Evolutionary conservation across 1,140 invertebrate species (phyloP).

Genomic region (Chlorops oryzae): DNA sequence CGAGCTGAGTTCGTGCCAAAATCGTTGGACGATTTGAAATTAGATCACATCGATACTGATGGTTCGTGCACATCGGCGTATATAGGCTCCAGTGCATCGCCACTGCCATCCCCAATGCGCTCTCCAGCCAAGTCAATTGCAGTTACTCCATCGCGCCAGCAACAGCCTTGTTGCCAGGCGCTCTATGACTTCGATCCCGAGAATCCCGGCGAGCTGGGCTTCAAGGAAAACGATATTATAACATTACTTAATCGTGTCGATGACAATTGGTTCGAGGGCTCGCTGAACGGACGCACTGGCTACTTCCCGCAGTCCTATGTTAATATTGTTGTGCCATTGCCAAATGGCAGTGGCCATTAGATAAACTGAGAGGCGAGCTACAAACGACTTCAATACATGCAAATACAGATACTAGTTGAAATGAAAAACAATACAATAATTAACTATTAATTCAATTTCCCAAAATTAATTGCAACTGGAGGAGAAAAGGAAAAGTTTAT

Average conservation of each 20-base stretch:
- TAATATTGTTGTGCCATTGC: slow-evolving; percentile 79
- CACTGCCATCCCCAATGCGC: slow-evolving; percentile 85
- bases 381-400: slow-evolving; percentile 23
- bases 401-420: slow-evolving; percentile 26
- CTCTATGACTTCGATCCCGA: slow-evolving; percentile 98
- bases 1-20: slow-evolving; percentile 90
- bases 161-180: slow-evolving; percentile 75
- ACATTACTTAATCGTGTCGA: slow-evolving; percentile 86
- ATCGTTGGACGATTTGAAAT: slow-evolving; percentile 80
- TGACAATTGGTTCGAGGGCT: slow-evolving; percentile 95
- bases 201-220: slow-evolving; percentile 90
- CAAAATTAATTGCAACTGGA: not conserved
- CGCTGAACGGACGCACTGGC: slow-evolving; percentile 81
- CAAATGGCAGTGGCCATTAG: slow-evolving; percentile 41
- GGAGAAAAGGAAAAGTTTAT: not conserved
- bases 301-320: slow-evolving; percentile 92
- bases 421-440: slow-evolving; percentile 23
- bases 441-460: slow-evolving; percentile 17
- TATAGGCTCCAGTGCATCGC: slow-evolving; percentile 59
- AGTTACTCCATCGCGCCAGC: slow-evolving; percentile 57
- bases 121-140: slow-evolving; percentile 69
- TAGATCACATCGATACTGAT: slow-evolving; percentile 58
- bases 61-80: slow-evolving; percentile 44
- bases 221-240: slow-evolving; percentile 94
- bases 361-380: slow-evolving; percentile 15